These are phyloP conservation scores for Yponomeuta malinellus DNA, from an alignment of 2,888 invertebrate genomes.

Conservation along the genomic window DNA sequence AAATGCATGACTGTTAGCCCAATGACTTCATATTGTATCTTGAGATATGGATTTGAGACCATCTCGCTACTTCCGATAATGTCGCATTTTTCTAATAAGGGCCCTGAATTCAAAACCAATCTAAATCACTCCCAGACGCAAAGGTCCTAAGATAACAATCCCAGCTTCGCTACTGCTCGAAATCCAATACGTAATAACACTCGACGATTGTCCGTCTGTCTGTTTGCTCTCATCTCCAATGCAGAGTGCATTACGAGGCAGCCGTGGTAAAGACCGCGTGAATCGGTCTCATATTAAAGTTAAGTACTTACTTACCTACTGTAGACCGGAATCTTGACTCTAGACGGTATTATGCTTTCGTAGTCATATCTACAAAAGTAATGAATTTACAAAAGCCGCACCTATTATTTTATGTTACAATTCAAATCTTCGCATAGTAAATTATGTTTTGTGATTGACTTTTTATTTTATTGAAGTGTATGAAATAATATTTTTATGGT, in stretches of 20 bases:
- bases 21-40: no score
- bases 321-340: background rate
- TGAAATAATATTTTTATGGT: no score
- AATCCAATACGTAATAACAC: constrained; percentile 7
- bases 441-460: no score
- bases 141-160: background rate
- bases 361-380: no score
- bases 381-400: no score
- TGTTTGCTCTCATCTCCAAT: constrained; percentile 23
- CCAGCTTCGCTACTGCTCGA: constrained; percentile 14
- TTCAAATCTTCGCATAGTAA: no score
- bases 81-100: no score
- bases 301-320: background rate
- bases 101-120: background rate
- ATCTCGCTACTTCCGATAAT: no score
- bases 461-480: no score
- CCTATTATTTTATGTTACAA: no score
- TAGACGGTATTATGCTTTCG: background rate
- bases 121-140: background rate
- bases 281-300: background rate
- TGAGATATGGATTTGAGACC: no score
- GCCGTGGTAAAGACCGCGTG: background rate
- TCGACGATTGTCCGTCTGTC: constrained; percentile 19
- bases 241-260: constrained; percentile 17
- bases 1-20: no score